Evolutionary conservation across 1,140 invertebrate genomes (phyloP), one percentile per base, ranked within the genome.

Genomic region (Leucophenga varia): DNA sequence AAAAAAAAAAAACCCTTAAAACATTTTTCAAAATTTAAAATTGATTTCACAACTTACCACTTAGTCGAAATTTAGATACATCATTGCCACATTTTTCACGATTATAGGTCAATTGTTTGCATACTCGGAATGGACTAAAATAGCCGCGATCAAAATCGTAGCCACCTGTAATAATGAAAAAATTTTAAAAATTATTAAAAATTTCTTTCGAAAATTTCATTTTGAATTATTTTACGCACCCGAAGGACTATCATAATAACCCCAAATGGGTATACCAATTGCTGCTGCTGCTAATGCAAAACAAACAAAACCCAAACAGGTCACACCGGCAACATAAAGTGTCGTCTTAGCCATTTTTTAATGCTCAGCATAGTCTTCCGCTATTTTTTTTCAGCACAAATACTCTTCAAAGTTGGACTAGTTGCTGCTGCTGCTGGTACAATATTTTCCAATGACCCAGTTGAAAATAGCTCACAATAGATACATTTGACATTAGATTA

Each of bases 91-190:
- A 93, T 77, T 87, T 84, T 75, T 90, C 88, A 51, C 88, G 79
- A 74, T 87, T 86, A 77, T 90, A 90, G 10, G 86, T 77, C 49
- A 90, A 76, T 57, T 85, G 80, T 77, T 91, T 91, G 80, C 89
- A 92, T 39, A 87, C 84, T 54, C 84, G 85, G 86, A 89, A 93
- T 64, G 88, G 89, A 52, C 89, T 88, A 71, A 91, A 93, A 76
- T 91, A 90, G 36, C 90, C 89, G 50, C 80, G 80, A 71, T 91
- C 89, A 22, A 55, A 60, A 46, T 71, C 72, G 53, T 68, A 75
- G 50, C 73, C 73, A 52, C 59, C 61, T 70, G 45, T 25, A 21
- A 17, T 3, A 21, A 34, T 17, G 21, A 18, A 43, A 44, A 38
- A 14, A 12, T 5, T 25, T 32, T n/a, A 9, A 34, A 20, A 39